Percentiles rank a stretch among this genome's conserved stretches.
These are phyloP conservation scores for Nebria brevicollis DNA, from an alignment of 2,888 invertebrate species.

Conservation along the genomic window DNA sequence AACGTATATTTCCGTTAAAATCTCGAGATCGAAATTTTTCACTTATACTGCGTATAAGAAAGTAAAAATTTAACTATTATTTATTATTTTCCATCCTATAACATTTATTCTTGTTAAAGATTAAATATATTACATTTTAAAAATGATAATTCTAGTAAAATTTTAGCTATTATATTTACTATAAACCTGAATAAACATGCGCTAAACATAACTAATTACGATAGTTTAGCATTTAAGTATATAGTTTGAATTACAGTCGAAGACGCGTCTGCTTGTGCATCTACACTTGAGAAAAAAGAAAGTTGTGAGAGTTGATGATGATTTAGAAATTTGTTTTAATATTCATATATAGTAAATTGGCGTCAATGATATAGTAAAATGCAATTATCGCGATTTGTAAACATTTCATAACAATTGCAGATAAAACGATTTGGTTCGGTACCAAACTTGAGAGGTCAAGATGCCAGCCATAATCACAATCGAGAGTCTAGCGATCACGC, in stretches of 20 bases:
- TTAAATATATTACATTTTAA: too few relatives aligned
- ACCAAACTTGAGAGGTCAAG: slow-evolving; percentile 70
- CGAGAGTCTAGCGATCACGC: slow-evolving; percentile 63
- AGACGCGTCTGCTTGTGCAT: neutral
- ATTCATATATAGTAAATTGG: neutral
- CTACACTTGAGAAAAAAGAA: neutral
- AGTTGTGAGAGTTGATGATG: neutral
- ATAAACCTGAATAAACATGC: neutral
- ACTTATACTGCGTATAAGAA: too few relatives aligned
- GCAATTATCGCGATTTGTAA: neutral
- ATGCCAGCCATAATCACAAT: slow-evolving; percentile 56
- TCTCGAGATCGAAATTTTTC: too few relatives aligned
- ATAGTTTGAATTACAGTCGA: neutral
- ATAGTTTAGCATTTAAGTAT: neutral
- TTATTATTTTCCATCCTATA: neutral
- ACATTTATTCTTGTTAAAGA: too few relatives aligned
- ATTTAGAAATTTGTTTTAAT: neutral
- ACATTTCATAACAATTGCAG: slow-evolving; percentile 51
- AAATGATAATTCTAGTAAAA: neutral
- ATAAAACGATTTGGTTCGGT: slow-evolving; percentile 77
- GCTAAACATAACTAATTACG: neutral
- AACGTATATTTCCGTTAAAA: too few relatives aligned
- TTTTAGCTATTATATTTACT: neutral
- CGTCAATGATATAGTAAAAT: neutral
- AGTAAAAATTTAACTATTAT: neutral